A percentile compares a stretch with the other conserved stretches of the same genome.
phyloP scores from a whole-genome alignment of 2,888 invertebrate genomes.

The Frankliniella intonsa region DNA sequence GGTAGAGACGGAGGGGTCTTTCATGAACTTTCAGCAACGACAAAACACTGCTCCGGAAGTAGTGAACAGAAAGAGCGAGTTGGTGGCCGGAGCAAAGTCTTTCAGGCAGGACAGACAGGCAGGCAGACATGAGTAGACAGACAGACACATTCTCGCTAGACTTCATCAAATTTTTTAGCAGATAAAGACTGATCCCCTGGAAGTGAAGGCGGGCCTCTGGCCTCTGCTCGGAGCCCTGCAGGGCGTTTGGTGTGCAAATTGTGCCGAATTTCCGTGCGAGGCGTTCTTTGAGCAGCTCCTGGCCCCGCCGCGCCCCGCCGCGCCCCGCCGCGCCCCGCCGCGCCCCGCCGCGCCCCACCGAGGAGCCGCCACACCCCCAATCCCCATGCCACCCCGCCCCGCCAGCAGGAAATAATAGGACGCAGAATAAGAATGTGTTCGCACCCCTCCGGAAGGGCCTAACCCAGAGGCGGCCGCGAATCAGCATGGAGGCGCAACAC shows the following conservation, averaged over 20 bases:
- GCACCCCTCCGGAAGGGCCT: background rate
- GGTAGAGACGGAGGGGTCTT: too few species aligned
- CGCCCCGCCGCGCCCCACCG: too few species aligned
- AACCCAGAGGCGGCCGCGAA: too few species aligned
- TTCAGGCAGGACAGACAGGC: background rate
- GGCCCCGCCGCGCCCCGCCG: too few species aligned
- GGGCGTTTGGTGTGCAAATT: background rate
- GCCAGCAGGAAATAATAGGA: background rate
- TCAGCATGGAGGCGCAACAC: too few species aligned
- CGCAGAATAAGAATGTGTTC: conserved; percentile 9
- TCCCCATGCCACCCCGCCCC: background rate
- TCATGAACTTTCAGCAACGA: too few species aligned
- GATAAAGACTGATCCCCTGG: background rate
- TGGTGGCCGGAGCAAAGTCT: background rate
- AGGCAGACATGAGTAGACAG: background rate
- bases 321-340: too few species aligned
- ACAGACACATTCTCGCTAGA: background rate
- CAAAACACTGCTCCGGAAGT: background rate
- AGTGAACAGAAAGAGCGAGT: background rate
- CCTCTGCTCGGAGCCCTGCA: background rate
- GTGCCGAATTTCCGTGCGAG: background rate
- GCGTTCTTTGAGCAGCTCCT: background rate
- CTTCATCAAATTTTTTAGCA: background rate
- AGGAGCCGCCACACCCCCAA: too few species aligned
- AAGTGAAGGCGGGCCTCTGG: too few species aligned